Evolutionary conservation across 1,140 invertebrate species (phyloP), one percentile per base, ranked within the genome.

Genomic region (Zaprionus camerounensis): DNA sequence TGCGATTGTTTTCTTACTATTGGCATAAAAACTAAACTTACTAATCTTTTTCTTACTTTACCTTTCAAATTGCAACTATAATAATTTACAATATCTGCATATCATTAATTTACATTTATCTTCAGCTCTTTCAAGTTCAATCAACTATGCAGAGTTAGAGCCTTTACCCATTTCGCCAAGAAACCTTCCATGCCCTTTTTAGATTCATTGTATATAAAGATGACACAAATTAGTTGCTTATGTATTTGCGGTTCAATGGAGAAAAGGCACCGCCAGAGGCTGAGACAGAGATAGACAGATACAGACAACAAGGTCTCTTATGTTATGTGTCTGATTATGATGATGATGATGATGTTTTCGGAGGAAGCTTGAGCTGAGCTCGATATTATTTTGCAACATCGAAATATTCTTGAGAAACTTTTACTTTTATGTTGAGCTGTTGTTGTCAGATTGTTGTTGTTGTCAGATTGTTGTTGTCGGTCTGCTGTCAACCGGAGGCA

Each of bases 381-480:
- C 46, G 11, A 51, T 51, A 51, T 51, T 22, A 51, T 51, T 51
- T 24, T 12, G 20, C 46, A 51, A 22, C 46, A 51, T 51, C 31
- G 49, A 57, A 72, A 57, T 38, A 84, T 78, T 82, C 77, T 80
- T 41, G 34, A 12, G 49, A 51, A 78, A 78, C 78, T 87, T 88
- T 87, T 88, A 87, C 83, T 87, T 87, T 87, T 71, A 71, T 46
- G 41, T 77, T 63, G 61, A 17, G 59, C 56, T 13, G 7, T 11
- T 49, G 46, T 20, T 49, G 46, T 49, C 20, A 1, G 20, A 11
- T 51, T 51, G 46, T 51, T 51, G 46, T 17, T 44, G n/a, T 22
- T 22, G n/a, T n/a, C n/a, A n/a, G n/a, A 9, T 17, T 49, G 46
- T 46, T 46, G 44, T 41, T 41, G 38, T n/a, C 38, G 38, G 38